Conservation (phyloP, 2,797 vertebrate genomes). For the Myotis myotis region DNA sequence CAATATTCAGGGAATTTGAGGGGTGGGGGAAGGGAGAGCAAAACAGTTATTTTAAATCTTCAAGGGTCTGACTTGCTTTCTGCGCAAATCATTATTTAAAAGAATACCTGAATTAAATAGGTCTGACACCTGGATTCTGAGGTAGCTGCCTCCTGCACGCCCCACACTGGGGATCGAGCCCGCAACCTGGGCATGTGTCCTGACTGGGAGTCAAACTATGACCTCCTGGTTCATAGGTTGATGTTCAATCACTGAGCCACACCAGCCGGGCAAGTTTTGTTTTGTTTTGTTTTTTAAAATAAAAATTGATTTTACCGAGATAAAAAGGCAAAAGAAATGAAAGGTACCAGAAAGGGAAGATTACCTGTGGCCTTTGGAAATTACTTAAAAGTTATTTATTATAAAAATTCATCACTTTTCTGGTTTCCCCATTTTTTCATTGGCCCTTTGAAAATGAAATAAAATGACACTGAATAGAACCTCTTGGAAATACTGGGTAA, state of each 20-base stretch:
- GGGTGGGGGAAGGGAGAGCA: background rate
- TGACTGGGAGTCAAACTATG: too few species aligned
- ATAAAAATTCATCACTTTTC: background rate
- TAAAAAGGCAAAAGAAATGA: background rate
- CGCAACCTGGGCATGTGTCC: too few species aligned
- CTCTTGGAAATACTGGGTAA: background rate
- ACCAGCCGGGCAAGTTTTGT: background rate
- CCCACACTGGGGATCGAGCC: too few species aligned
- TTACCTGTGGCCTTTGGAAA: background rate
- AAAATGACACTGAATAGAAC: background rate
- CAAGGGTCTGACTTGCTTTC: background rate
- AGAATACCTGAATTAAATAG: background rate
- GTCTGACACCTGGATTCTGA: background rate
- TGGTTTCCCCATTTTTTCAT: background rate
- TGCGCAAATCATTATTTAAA: background rate
- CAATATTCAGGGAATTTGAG: background rate
- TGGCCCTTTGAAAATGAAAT: background rate
- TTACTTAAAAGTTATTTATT: background rate
- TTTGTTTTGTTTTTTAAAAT: background rate
- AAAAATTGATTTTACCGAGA: conserved; percentile 1
- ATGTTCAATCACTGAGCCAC: too few species aligned
- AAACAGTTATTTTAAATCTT: background rate
- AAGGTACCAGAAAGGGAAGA: background rate
- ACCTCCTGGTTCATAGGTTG: too few species aligned
- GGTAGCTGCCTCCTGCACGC: background rate